Conservation (phyloP, 2,113 vertebrate species). For the Bufo bufo region DNA sequence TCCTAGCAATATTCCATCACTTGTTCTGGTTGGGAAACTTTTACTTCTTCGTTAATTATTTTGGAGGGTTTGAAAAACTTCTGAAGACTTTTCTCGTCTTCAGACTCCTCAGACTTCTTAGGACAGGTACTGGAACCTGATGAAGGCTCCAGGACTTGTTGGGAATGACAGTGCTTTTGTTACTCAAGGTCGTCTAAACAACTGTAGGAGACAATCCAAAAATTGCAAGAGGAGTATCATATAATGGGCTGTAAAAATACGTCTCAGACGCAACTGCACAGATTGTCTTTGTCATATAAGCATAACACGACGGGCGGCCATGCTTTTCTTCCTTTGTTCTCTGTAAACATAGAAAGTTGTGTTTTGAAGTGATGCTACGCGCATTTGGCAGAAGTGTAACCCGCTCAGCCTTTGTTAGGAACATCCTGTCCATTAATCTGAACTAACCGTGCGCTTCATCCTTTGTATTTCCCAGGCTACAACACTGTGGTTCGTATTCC, state of each 20-base stretch:
- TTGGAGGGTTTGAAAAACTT: no score
- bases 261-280: not conserved
- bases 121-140: not conserved
- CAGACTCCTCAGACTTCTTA: not conserved
- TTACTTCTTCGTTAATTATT: not conserved
- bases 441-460: not conserved
- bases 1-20: not conserved
- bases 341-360: slow-evolving; percentile 27
- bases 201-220: not conserved
- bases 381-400: slow-evolving; percentile 30
- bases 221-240: not conserved
- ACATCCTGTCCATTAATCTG: slow-evolving; percentile 31
- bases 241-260: not conserved
- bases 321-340: slow-evolving; percentile 16
- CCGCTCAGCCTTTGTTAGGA: not conserved
- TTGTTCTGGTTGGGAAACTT: no score
- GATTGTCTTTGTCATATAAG: not conserved
- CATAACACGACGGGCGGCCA: not conserved
- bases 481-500: slow-evolving; percentile 94
- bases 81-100: no score
- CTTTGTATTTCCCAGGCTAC: slow-evolving; percentile 79
- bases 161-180: not conserved
- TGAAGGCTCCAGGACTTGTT: not conserved
- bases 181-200: not conserved
- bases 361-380: slow-evolving; percentile 30